phyloP scores from a whole-genome alignment of 2,113 vertebrate genomes.

The Embiotoca jacksoni region DNA sequence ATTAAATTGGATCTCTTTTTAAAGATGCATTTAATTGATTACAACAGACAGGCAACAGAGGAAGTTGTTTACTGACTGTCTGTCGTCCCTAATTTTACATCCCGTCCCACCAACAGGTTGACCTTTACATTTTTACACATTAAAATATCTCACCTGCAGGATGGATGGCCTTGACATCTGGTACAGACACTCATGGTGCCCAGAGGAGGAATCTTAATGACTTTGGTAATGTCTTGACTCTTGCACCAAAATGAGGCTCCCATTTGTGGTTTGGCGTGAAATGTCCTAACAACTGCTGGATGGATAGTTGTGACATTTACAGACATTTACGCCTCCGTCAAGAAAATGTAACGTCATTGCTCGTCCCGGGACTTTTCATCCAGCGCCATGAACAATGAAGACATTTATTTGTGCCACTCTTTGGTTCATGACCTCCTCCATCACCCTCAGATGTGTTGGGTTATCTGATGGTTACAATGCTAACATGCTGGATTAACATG shows the following conservation, averaged over 20 bases:
- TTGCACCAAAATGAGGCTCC: no score
- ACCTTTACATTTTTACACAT: not conserved
- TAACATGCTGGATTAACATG: not conserved
- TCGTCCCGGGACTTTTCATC: not conserved
- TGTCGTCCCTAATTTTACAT: not conserved
- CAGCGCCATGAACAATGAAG: not conserved
- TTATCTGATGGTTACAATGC: not conserved
- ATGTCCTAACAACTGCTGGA: no score
- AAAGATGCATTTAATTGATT: no score
- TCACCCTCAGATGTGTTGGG: not conserved
- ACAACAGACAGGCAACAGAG: no score
- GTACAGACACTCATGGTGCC: not conserved
- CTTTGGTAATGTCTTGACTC: not conserved
- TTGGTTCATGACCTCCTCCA: not conserved
- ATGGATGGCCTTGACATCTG: not conserved
- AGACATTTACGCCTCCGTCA: no score
- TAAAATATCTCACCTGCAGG: conserved; percentile 14
- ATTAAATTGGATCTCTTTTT: no score
- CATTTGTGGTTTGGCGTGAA: no score
- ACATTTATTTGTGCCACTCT: not conserved
- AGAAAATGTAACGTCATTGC: no score
- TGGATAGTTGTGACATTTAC: no score
- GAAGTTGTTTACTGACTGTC: not conserved
- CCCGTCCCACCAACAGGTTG: not conserved
- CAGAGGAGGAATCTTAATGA: not conserved